Conservation (phyloP, 2,797 vertebrate genomes). For the Chaunax sp. region DNA sequence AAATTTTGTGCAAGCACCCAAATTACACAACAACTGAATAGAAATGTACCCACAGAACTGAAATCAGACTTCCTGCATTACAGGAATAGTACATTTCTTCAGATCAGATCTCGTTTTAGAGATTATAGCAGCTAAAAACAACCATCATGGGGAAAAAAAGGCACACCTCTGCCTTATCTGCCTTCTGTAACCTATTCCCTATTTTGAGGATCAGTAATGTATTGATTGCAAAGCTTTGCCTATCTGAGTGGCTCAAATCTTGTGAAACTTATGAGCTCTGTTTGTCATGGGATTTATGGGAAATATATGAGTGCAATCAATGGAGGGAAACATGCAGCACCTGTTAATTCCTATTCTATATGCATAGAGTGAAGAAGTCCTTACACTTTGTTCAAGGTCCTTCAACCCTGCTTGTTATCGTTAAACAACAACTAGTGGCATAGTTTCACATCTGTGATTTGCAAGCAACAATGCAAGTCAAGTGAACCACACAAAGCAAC, state of each 20-base stretch:
- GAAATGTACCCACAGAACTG: background rate
- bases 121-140: background rate
- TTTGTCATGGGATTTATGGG: conserved; percentile 1
- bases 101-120: background rate
- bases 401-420: background rate
- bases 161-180: conserved; percentile 5
- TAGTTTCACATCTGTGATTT: conserved; percentile 3
- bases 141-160: background rate
- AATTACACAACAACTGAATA: no score
- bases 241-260: background rate
- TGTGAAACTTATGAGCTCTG: conserved; percentile 12
- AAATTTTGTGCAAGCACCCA: no score
- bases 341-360: background rate
- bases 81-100: background rate
- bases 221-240: background rate
- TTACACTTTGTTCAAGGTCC: background rate
- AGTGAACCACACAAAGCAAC: background rate
- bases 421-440: conserved; percentile 39
- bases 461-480: background rate
- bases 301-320: conserved; percentile 23
- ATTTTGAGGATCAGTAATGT: conserved; percentile 6
- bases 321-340: background rate
- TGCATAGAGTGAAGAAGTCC: background rate
- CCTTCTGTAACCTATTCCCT: no score
- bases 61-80: background rate